Base-by-base conservation (phyloP, 64 coral and sea anemone species). In the Montipora cactus region DNA sequence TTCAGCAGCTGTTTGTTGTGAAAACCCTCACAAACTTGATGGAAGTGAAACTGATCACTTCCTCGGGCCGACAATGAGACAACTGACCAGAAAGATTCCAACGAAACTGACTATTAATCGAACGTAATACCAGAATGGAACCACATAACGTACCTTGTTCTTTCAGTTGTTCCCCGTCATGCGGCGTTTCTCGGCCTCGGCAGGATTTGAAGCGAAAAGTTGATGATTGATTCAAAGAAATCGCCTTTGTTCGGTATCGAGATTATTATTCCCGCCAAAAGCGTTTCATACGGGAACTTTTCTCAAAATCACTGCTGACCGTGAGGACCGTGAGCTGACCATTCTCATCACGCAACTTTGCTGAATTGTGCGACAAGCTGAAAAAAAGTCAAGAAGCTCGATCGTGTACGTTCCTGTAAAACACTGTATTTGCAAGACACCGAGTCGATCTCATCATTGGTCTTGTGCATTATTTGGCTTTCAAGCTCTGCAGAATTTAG, bases 241-340 rank as follows among this genome's bases (percentile, higher is more conserved):
- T 70, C 44, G 46, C 71, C 82, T 86, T 86, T 86, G 82, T 86
- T 86, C 82, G 58, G 3, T 69, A 71, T 86, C 66, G 51, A 86
- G 82, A 22, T 86, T 71, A 22, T 86, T 46, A 71, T 86, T 72
- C 82, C 82, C 64, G 64, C 82, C 62, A 86, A 86, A 86, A 86
- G 18, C 0, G 3, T 10, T 57, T 49, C 82, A 86, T 86, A 44
- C 82, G 82, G 82, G 82, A 86, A 16, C 5, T 12, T 49, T 71
- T 46, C n/a, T 22, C 4, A 7, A 49, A 3, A 16, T 5, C 68
- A 22, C 66, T 86, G 82, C 82, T 86, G 82, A 72, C 82, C 53
- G 11, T 8, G 6, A 8, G 53, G 7, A 57, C 53, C 37, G 37
- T 37, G 37, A 57, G 11, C 53, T 6, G 53, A 57, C 7, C 53